A percentile compares a stretch with the other conserved stretches of the same genome.
phyloP scores from a whole-genome alignment of 2,113 vertebrate genomes.

The Apodemus speciosus region DNA sequence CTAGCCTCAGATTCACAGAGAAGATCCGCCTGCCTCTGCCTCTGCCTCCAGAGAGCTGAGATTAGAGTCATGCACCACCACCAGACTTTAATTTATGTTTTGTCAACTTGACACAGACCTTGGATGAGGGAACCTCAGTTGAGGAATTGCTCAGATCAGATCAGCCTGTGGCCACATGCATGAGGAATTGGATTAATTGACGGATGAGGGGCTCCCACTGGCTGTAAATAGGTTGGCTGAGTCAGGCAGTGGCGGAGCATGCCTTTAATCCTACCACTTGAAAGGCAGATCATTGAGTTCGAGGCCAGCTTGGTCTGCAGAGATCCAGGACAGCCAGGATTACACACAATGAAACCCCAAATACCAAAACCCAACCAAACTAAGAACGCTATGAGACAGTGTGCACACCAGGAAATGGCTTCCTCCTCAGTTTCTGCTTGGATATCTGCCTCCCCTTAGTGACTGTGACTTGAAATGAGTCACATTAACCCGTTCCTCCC shows the following conservation, averaged over 20 bases:
- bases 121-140: neutral
- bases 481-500: neutral
- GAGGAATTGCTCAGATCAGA: neutral
- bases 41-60: neutral
- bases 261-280: neutral
- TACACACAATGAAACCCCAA: neutral
- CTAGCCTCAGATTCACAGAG: neutral
- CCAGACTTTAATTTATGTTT: neutral
- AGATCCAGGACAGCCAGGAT: neutral
- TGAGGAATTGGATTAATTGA: neutral
- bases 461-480: neutral
- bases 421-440: neutral
- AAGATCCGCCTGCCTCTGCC: neutral
- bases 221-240: neutral
- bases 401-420: neutral
- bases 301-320: neutral
- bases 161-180: neutral
- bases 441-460: neutral
- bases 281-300: neutral
- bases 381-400: neutral
- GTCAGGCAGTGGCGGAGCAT: neutral
- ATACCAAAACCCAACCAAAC: neutral
- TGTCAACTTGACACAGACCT: too few species aligned
- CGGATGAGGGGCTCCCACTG: neutral
- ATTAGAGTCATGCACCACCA: neutral